phyloP scores from a whole-genome alignment of 2,113 vertebrate genomes.

The Seriola aureovittata region DNA sequence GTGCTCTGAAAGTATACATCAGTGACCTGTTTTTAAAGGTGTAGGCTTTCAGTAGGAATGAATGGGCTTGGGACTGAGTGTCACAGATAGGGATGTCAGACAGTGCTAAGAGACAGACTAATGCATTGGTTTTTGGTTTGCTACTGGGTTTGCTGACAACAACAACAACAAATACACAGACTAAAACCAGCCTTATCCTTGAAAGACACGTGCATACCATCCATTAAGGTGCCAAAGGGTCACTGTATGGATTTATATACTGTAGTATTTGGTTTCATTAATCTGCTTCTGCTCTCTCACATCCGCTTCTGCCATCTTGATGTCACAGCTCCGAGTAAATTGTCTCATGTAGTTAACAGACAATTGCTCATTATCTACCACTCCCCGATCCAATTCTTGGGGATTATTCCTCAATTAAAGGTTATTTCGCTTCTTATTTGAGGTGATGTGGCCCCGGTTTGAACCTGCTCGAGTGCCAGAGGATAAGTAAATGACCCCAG shows the following conservation, averaged over 20 bases:
- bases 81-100: slow-evolving; percentile 1
- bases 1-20: background rate
- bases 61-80: background rate
- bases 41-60: background rate
- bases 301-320: slow-evolving; percentile 55
- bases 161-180: background rate
- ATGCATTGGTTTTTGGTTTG: slow-evolving; percentile 11
- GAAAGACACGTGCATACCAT: slow-evolving; percentile 24
- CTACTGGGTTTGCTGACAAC: slow-evolving; percentile 20
- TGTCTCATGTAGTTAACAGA: slow-evolving; percentile 72
- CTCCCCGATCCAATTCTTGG: slow-evolving; percentile 65
- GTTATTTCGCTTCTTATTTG: slow-evolving; percentile 64
- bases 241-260: slow-evolving; percentile 35
- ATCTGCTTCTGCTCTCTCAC: slow-evolving; percentile 42
- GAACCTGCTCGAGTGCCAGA: slow-evolving; percentile 65
- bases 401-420: slow-evolving; percentile 79
- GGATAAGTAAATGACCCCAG: slow-evolving; percentile 65
- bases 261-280: slow-evolving; percentile 38
- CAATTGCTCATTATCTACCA: slow-evolving; percentile 77
- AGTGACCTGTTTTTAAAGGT: background rate
- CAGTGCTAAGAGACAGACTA: slow-evolving; percentile 8
- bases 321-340: slow-evolving; percentile 66
- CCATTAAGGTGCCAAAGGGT: slow-evolving; percentile 14
- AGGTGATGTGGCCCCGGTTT: slow-evolving; percentile 66
- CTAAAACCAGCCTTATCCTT: slow-evolving; percentile 15